These are phyloP conservation scores for Anoplolepis gracilipes DNA, from an alignment of 1,140 invertebrate species.

Conservation along the genomic window DNA sequence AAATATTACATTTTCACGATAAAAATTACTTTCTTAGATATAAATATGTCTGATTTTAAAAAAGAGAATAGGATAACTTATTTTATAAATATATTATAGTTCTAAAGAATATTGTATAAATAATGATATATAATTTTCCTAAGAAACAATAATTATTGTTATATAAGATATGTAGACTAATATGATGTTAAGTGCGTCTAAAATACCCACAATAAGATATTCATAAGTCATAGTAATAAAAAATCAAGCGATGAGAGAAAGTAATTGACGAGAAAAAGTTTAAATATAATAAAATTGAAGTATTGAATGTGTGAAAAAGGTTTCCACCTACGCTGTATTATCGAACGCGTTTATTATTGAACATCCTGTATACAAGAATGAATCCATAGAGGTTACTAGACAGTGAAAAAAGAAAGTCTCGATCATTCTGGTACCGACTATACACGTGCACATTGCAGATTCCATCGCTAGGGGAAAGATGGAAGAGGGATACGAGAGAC, in stretches of 20 bases:
- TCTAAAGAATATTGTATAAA: not conserved
- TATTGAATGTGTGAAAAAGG: not conserved
- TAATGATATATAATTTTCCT: not conserved
- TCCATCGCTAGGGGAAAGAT: not conserved
- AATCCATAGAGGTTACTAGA: not conserved
- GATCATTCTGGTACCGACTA: conserved; percentile 27
- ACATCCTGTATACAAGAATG: not conserved
- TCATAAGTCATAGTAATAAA: not conserved
- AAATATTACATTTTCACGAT: not conserved
- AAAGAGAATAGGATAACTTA: not conserved
- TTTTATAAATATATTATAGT: not conserved
- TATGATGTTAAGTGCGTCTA: not conserved
- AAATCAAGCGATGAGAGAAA: not conserved
- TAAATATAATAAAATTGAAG: not conserved
- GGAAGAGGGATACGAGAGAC: not conserved
- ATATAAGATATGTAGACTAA: not conserved
- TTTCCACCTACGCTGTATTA: not conserved
- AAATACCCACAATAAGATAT: not conserved
- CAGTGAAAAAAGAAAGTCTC: conserved; percentile 8
- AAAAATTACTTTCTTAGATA: not conserved
- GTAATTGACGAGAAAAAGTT: not conserved
- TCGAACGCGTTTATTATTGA: conserved; percentile 14
- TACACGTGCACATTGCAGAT: conserved; percentile 18
- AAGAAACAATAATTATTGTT: not conserved
- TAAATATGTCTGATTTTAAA: not conserved